Percentiles rank a stretch among this genome's conserved stretches.
These are phyloP conservation scores for Mormyrus hasselquistii DNA, from an alignment of 2,797 vertebrate species.

Conservation along the genomic window DNA sequence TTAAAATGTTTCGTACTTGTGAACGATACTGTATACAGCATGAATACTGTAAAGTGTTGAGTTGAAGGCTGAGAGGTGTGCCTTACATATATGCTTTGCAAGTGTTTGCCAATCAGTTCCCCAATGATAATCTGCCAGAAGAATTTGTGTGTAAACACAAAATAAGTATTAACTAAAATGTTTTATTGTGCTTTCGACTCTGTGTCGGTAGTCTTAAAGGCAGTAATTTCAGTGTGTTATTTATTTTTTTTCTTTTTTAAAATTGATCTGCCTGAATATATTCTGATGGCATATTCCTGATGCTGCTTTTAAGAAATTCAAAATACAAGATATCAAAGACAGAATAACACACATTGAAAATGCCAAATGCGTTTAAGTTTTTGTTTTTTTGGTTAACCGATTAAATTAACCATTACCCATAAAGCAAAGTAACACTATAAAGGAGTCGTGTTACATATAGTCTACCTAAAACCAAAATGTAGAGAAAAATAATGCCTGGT, in stretches of 20 bases:
- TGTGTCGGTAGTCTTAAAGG: background rate
- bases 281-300: background rate
- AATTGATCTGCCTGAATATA: background rate
- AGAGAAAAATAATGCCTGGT: background rate
- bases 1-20: background rate
- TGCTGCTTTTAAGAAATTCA: background rate
- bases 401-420: background rate
- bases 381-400: background rate
- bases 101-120: background rate
- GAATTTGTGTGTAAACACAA: background rate
- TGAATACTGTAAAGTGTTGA: constrained; percentile 27
- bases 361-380: background rate
- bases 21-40: background rate
- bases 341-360: constrained; percentile 24
- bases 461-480: background rate
- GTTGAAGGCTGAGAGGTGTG: constrained; percentile 36
- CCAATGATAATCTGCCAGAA: background rate
- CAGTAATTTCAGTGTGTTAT: constrained; percentile 19
- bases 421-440: constrained; percentile 10
- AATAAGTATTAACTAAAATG: background rate
- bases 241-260: constrained; percentile 16
- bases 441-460: constrained; percentile 2
- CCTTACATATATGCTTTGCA: constrained; percentile 40
- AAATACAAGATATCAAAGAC: constrained; percentile 30
- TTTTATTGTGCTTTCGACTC: background rate